Conservation (phyloP, 2,888 invertebrate genomes). For the Epinotia bilunana region DNA sequence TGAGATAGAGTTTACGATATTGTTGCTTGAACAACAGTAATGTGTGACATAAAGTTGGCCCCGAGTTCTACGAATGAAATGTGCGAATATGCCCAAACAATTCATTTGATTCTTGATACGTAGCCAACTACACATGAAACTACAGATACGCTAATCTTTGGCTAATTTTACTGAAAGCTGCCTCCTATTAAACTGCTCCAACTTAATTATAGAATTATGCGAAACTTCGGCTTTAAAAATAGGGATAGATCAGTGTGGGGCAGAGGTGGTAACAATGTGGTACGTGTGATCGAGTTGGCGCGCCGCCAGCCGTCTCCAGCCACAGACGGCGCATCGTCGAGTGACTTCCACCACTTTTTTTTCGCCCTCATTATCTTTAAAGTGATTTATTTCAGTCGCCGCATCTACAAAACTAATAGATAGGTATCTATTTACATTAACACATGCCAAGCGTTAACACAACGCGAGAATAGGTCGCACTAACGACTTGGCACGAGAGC, state of each 20-base stretch:
- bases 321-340: slow-evolving; percentile 74
- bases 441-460: slow-evolving; percentile 70
- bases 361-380: slow-evolving; percentile 81
- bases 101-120: slow-evolving; percentile 70
- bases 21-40: slow-evolving; percentile 13
- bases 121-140: slow-evolving; percentile 65
- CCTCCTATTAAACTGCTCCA: slow-evolving; percentile 49
- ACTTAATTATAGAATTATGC: slow-evolving; percentile 54
- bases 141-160: slow-evolving; percentile 59
- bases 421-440: slow-evolving; percentile 61
- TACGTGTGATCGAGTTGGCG: slow-evolving; percentile 73
- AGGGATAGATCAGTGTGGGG: slow-evolving; percentile 58
- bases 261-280: slow-evolving; percentile 61
- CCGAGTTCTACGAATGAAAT: slow-evolving; percentile 40
- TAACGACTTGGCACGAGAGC: slow-evolving; percentile 74
- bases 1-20: slow-evolving; percentile 28
- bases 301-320: slow-evolving; percentile 68
- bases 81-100: slow-evolving; percentile 63
- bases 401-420: slow-evolving; percentile 52
- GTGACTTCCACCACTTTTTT: slow-evolving; percentile 78
- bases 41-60: slow-evolving; percentile 30
- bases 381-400: slow-evolving; percentile 79
- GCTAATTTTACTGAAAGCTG: slow-evolving; percentile 57
- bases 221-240: slow-evolving; percentile 55
- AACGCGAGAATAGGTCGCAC: slow-evolving; percentile 72